These are phyloP conservation scores for Spicauda simplicius DNA, from an alignment of 2,888 invertebrate species.

Conservation along the genomic window DNA sequence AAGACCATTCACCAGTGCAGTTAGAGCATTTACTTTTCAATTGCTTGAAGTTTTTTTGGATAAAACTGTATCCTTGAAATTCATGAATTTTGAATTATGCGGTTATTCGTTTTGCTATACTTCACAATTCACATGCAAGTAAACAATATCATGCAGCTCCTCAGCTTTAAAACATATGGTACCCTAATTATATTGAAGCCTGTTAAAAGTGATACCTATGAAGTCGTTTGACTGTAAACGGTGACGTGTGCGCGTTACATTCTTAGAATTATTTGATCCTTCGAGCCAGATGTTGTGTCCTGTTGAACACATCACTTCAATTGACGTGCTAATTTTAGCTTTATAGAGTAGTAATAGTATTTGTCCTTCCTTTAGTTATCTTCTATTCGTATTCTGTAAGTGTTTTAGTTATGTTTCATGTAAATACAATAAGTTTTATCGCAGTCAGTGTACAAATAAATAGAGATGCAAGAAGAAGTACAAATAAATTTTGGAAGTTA, in stretches of 20 bases:
- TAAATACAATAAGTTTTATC: too few species aligned
- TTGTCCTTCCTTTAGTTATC: background rate
- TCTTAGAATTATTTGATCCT: constrained; percentile 50
- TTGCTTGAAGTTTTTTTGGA: too few species aligned
- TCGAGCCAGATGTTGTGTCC: constrained; percentile 43
- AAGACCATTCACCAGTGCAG: too few species aligned
- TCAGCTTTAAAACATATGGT: constrained; percentile 1
- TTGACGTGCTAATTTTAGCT: constrained; percentile 29
- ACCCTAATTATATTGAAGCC: constrained; percentile 17
- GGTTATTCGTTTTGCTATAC: too few species aligned
- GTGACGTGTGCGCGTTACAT: constrained; percentile 62
- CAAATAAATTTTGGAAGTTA: background rate
- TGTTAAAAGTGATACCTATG: constrained; percentile 8
- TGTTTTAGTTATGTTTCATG: too few species aligned
- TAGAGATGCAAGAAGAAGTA: background rate
- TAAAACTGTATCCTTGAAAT: too few species aligned
- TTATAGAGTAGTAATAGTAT: constrained; percentile 20
- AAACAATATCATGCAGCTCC: too few species aligned
- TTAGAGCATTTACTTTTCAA: too few species aligned
- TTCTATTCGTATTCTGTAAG: too few species aligned
- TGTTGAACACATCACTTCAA: constrained; percentile 22
- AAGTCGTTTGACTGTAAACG: constrained; percentile 46
- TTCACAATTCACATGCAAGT: background rate
- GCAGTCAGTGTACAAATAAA: too few species aligned
- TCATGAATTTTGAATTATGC: too few species aligned